Evolutionary conservation across 2,113 vertebrate genomes (phyloP), one percentile per base, ranked within the genome.

Genomic region (Tautogolabrus adspersus): DNA sequence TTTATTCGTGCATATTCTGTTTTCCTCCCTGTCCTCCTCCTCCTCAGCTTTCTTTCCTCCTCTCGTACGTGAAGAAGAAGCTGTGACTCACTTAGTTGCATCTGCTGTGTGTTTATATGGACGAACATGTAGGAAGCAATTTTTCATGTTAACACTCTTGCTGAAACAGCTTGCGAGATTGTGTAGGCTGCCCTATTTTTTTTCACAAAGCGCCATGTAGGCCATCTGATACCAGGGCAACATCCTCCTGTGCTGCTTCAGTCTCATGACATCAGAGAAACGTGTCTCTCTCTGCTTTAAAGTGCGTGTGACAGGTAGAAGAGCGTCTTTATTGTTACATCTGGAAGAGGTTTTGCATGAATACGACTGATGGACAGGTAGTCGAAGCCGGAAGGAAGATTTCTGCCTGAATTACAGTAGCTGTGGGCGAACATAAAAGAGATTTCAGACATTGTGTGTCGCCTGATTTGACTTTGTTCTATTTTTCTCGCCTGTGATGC

Each of bases 111-210:
- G 59, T 52, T 79, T 65, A 47, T 60, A 61, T 75, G 69, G 75
- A 26, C 63, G 70, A 76, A 83, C 63, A 76, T 66, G 75, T 64
- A 60, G 80, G 76, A 71, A 74, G 78, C 19, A 38, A 54, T 85
- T 82, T 52, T 75, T 84, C 75, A 82, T 72, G 62, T 77, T 69
- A 72, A 22, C 61, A 54, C 44, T 21, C 46, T 54, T 44, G 80
- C 77, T 80, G 67, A 72, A 78, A 86, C 58, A 26, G 75, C 44
- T 46, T 79, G 68, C 11, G 51, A 37, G 71, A 86, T 70, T 81
- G 77, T 73, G 84, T 84, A 51, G 82, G 82, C 68, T 87, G 91
- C 66, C 88, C 88, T 90, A 90, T 81, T 87, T 91, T 82, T 83
- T 8, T 49, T 38, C 66, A 49, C 34, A 61, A 77, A 82, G 75